Base-by-base conservation (phyloP, 2,797 vertebrate genomes). In the Peromyscus aztecus region DNA sequence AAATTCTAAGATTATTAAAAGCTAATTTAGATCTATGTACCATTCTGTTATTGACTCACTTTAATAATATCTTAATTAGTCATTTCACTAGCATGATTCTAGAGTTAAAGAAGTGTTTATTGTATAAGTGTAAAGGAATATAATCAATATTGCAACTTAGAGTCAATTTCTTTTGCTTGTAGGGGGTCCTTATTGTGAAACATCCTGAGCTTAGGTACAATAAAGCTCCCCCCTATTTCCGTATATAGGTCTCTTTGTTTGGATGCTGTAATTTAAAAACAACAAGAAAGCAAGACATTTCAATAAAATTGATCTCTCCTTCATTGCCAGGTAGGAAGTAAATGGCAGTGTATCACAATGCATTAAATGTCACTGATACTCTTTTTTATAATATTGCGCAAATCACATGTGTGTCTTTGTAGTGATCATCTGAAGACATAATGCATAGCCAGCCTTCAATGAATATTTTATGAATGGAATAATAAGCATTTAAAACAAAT, bases 41-140 rank as follows among this genome's bases (percentile, higher is more conserved):
- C 59, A 84, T 97, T 94, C 57, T 76, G 75, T 95, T 91, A 97
- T 90, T 93, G 76, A 93, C 67, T 59, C 81, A 95, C 65, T 96
- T 97, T 94, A 97, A 92, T 97, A 97, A 95, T 96, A 94, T 93
- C 94, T 96, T 97, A 96, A 97, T 96, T 97, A 94, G 94, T 97
- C 61, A 96, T 92, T 97, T 97, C 76, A 82, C 59, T 90, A 78
- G 49, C 76, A 73, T 91, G 49, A 67, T 88, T 95, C 29, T 83
- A 65, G 40, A 82, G 23, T 88, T 89, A 91, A 91, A 94, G 65
- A 94, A 77, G 14, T 96, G 40, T 94, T 97, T 69, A 85, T 82
- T 94, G 67, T 76, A 86, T 93, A 94, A 83, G 96, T 94, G 90
- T 73, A 95, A 90, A 92, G 27, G 55, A 49, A 19, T 71, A 76